These are phyloP conservation scores for Drosophila pruinosa DNA, from an alignment of 1,140 invertebrate species.

Conservation along the genomic window DNA sequence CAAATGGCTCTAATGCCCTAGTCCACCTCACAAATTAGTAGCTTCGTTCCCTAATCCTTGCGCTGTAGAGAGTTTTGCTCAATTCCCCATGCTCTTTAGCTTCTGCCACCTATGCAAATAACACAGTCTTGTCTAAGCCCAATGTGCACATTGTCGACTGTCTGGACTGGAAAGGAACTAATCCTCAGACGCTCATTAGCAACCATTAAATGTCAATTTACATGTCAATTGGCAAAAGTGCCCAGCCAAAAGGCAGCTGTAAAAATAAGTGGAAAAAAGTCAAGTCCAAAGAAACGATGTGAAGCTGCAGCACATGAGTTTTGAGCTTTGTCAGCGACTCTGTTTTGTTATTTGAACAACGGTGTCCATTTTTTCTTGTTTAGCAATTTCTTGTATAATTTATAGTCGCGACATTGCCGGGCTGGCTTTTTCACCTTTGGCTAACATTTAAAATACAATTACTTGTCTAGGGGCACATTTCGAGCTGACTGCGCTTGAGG, in stretches of 20 bases:
- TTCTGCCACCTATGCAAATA: conserved; percentile 45
- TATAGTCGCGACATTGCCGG: conserved; percentile 63
- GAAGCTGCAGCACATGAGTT: conserved; percentile 59
- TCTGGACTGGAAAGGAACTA: conserved; percentile 40
- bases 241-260: conserved; percentile 33
- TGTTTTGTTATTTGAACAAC: conserved; percentile 45
- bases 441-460: conserved; percentile 77
- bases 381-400: conserved; percentile 73
- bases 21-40: not conserved
- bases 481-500: conserved; percentile 45
- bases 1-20: too few species aligned
- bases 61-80: not conserved
- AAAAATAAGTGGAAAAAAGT: conserved; percentile 25
- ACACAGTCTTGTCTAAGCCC: not conserved
- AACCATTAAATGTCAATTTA: conserved; percentile 82
- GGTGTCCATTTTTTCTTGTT: conserved; percentile 7
- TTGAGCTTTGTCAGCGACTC: conserved; percentile 73
- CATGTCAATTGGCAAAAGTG: conserved; percentile 77
- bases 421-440: conserved; percentile 66
- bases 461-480: conserved; percentile 49
- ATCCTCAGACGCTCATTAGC: conserved; percentile 80
- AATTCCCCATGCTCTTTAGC: conserved; percentile 23
- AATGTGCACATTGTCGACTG: not conserved
- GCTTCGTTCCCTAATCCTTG: not conserved
- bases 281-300: conserved; percentile 17